Conservation (phyloP, 2,888 invertebrate genomes). For the Ochropleura leucogaster region DNA sequence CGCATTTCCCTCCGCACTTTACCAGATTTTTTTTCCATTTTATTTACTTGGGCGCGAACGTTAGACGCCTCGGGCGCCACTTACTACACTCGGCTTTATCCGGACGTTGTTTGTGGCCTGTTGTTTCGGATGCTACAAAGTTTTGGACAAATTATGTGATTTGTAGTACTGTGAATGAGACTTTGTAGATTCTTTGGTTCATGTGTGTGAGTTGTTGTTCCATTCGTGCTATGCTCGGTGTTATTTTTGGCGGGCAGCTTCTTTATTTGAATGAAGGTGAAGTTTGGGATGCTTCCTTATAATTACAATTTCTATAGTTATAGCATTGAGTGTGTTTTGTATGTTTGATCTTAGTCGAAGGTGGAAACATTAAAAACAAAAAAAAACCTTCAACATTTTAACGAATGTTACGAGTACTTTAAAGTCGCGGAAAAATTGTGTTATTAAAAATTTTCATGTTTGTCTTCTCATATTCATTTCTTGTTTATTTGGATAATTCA, state of each 20-base stretch:
- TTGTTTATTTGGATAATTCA: neutral
- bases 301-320: too few species aligned
- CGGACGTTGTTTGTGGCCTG: constrained; percentile 68
- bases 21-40: constrained; percentile 72
- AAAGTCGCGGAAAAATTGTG: constrained; percentile 37
- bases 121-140: constrained; percentile 67
- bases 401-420: too few species aligned
- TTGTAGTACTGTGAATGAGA: constrained; percentile 43
- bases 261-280: too few species aligned
- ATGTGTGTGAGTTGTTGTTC: constrained; percentile 23
- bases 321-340: too few species aligned
- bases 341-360: too few species aligned
- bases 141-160: constrained; percentile 64
- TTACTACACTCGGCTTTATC: constrained; percentile 77
- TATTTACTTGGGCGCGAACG: constrained; percentile 77
- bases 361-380: too few species aligned
- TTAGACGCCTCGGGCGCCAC: constrained; percentile 82
- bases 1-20: constrained; percentile 81
- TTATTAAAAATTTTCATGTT: constrained; percentile 4
- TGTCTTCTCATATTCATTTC: neutral
- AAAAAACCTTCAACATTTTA: too few species aligned
- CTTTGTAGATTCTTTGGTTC: constrained; percentile 43
- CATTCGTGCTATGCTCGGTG: neutral
- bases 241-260: neutral
- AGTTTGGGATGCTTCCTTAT: too few species aligned